Evolutionary conservation across 2,888 invertebrate species (phyloP).

Genomic region (Ochropacha duplaris): DNA sequence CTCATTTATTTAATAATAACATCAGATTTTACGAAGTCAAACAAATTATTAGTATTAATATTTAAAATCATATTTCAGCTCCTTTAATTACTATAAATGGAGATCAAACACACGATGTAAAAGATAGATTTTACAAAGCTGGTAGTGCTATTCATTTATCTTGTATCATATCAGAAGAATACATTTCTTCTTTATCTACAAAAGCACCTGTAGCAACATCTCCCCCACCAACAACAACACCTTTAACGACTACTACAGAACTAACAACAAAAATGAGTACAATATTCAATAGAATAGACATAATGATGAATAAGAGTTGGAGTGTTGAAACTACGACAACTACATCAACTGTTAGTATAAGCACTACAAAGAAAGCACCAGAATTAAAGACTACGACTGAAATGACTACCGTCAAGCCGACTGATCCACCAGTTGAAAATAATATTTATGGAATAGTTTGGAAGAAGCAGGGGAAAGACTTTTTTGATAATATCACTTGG

Average conservation of each 20-base stretch:
- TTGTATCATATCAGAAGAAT: constrained; percentile 80
- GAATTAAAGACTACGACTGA: constrained; percentile 54
- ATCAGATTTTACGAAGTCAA: no score
- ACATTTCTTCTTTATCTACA: constrained; percentile 52
- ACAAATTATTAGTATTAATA: no score
- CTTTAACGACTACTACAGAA: constrained; percentile 66
- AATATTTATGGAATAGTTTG: constrained; percentile 75
- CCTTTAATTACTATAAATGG: constrained; percentile 88
- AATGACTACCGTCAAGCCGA: constrained; percentile 47
- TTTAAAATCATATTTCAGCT: constrained; percentile 71
- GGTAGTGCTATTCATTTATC: constrained; percentile 88
- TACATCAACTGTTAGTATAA: constrained; percentile 73
- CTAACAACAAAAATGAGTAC: constrained; percentile 71
- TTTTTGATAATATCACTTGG: constrained; percentile 67
- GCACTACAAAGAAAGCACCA: constrained; percentile 60
- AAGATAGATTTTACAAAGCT: constrained; percentile 88
- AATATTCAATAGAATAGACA: constrained; percentile 75
- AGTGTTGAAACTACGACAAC: constrained; percentile 76
- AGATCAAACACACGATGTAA: constrained; percentile 86
- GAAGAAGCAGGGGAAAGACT: constrained; percentile 76
- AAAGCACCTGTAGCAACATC: constrained; percentile 52
- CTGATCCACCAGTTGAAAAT: constrained; percentile 58
- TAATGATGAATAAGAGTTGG: constrained; percentile 80
- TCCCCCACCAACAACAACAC: constrained; percentile 49
- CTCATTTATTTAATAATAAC: no score